Evolutionary conservation across 2,797 vertebrate genomes (phyloP).

Genomic region (Tarsius wallacei): DNA sequence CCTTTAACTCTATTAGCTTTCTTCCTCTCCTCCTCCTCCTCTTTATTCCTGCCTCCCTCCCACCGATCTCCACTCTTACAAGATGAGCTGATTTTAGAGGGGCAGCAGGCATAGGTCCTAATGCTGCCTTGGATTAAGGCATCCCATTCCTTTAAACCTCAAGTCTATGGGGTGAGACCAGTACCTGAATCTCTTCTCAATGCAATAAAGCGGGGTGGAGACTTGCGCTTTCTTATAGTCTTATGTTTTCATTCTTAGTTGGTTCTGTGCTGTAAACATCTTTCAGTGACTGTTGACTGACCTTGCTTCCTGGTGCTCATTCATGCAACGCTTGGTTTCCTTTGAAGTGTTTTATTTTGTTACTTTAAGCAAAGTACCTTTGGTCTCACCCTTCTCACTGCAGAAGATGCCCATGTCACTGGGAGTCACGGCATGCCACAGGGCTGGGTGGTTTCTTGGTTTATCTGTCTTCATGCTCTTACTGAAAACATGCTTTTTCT

Average conservation of each 20-base stretch:
- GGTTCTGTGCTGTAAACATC: background rate
- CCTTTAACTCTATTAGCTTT: background rate
- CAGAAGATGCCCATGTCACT: background rate
- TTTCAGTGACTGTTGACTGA: background rate
- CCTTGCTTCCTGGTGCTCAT: constrained; percentile 4
- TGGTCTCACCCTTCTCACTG: background rate
- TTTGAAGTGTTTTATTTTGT: background rate
- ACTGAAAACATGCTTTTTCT: constrained; percentile 8
- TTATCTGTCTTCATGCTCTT: background rate
- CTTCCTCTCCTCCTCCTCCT: background rate
- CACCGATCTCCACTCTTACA: background rate
- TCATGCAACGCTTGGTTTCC: background rate
- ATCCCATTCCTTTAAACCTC: constrained; percentile 48
- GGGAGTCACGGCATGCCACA: background rate
- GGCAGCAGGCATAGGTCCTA: background rate
- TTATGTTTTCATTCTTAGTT: constrained; percentile 43
- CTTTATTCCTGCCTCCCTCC: no score
- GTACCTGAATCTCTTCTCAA: background rate
- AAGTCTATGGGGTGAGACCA: constrained; percentile 9
- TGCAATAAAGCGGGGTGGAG: background rate
- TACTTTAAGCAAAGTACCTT: background rate
- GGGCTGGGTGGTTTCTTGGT: background rate
- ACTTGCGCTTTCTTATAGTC: background rate
- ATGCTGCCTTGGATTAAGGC: background rate
- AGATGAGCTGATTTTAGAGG: background rate